These are phyloP conservation scores for Battus philenor DNA, from an alignment of 1,140 invertebrate species.

Conservation along the genomic window DNA sequence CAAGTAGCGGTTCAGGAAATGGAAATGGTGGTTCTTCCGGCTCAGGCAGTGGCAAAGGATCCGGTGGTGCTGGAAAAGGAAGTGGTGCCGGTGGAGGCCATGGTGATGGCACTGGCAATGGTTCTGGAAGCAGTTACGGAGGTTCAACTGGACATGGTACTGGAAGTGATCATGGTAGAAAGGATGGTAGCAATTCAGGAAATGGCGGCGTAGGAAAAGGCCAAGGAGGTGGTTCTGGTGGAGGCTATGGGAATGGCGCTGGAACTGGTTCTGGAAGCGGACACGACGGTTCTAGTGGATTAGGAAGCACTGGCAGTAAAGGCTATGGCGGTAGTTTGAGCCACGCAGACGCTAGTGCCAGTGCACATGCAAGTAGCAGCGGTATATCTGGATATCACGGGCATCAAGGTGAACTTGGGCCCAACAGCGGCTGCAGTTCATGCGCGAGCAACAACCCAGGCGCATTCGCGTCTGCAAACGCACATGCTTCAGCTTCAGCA, in stretches of 20 bases:
- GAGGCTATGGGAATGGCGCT: slow-evolving; percentile 3
- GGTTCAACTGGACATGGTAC: slow-evolving; percentile 13
- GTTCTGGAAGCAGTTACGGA: too few relatives aligned
- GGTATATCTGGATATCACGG: background rate
- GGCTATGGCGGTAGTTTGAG: background rate
- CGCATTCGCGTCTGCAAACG: background rate
- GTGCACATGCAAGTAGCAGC: background rate
- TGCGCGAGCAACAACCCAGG: background rate
- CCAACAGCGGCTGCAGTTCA: background rate
- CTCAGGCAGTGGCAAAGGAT: background rate
- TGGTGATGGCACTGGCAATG: too few relatives aligned
- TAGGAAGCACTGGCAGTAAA: background rate
- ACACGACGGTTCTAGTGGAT: background rate
- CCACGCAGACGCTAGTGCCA: slow-evolving; percentile 3
- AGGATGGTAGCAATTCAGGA: too few relatives aligned
- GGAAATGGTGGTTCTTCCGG: too few relatives aligned
- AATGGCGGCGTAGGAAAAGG: slow-evolving; percentile 12
- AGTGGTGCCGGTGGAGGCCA: background rate
- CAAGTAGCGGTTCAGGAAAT: too few relatives aligned
- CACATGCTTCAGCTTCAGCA: background rate
- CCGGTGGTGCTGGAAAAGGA: background rate
- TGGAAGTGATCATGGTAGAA: slow-evolving; percentile 16
- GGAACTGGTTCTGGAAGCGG: background rate
- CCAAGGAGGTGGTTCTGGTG: slow-evolving; percentile 17
- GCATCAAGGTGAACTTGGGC: background rate